Evolutionary conservation across 2,888 invertebrate species (phyloP), one percentile per base, ranked within the genome.

Genomic region (Salticus scenicus): DNA sequence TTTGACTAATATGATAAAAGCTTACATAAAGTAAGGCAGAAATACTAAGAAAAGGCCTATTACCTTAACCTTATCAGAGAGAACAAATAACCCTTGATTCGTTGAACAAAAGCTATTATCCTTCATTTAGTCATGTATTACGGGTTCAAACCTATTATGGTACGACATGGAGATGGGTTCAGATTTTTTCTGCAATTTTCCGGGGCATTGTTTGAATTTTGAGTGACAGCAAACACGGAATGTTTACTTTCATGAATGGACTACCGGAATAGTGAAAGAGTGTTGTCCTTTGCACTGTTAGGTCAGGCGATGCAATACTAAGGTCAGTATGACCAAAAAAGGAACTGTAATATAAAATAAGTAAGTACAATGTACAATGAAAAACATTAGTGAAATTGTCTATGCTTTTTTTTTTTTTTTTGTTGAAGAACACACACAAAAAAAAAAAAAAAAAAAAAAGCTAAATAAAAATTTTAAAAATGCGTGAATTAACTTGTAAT

Each of bases 231-330:
- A 12, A 12, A 2, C 24, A 57, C 1, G 1, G 57, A 57, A 57
- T 57, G 57, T 4, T 24, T 24, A 12, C 10, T 4, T 37, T 7
- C 10, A 10, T 37, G 37, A 37, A 37, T 37, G 37, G 37, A 7
- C 37, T 37, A 10, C 37, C 37, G 37, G 10, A 37, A 37, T 37
- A 37, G 10, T 10, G 37, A 4, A 4, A 10, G 7, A 57, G 2
- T 57, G 57, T 24, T 4, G 57, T 24, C 17, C 57, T 24, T 57
- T 7, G 1, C 57, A 57, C 57, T 5, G 24, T 20, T 5, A 24
- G 57, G 57, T 57, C 57, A 12, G 24, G 57, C 24, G 57, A 57
- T 57, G 57, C 20, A 57, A 57, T 57, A 24, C 57, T 20, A 57
- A 24, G 57, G 57, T 20, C 57, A 57, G 2, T 1, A 1, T 24